These are phyloP conservation scores for Drosophila hydei DNA, from an alignment of 1,140 invertebrate species.

Conservation along the genomic window DNA sequence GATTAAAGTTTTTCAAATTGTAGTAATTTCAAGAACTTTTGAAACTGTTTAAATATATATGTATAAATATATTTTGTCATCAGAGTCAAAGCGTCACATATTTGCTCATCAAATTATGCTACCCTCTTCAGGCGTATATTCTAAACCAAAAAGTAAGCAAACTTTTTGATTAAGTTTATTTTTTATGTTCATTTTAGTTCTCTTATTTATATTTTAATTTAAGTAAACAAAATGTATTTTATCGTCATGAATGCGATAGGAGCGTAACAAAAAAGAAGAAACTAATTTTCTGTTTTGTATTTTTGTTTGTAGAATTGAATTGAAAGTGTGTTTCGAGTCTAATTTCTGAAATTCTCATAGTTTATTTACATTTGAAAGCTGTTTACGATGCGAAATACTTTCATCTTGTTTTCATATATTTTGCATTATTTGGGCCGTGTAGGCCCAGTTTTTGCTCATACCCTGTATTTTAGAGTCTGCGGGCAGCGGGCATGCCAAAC, in stretches of 20 bases:
- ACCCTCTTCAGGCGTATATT: too few relatives aligned
- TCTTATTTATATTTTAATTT: conserved; percentile 5
- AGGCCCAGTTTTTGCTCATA: neutral
- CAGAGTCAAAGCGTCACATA: too few relatives aligned
- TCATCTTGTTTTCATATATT: conserved; percentile 10
- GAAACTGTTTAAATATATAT: too few relatives aligned
- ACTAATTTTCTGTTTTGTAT: neutral
- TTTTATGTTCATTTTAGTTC: conserved; percentile 1
- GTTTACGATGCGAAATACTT: conserved; percentile 36
- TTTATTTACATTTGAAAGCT: conserved; percentile 48
- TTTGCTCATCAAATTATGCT: too few relatives aligned
- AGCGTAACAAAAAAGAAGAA: neutral
- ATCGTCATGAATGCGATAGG: conserved; percentile 21
- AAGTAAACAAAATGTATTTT: conserved; percentile 9
- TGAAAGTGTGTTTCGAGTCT: conserved; percentile 13
- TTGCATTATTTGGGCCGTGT: conserved; percentile 4
- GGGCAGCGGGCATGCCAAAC: neutral
- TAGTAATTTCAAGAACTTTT: too few relatives aligned
- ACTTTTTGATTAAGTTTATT: conserved; percentile 13
- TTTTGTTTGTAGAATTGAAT: conserved; percentile 4
- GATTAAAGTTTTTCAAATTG: too few relatives aligned
- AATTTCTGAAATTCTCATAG: conserved; percentile 15
- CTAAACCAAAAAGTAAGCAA: neutral
- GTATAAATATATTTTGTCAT: too few relatives aligned
- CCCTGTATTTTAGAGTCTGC: neutral